phyloP scores from a whole-genome alignment of 1,140 invertebrate genomes.

The Dryas iulia region DNA sequence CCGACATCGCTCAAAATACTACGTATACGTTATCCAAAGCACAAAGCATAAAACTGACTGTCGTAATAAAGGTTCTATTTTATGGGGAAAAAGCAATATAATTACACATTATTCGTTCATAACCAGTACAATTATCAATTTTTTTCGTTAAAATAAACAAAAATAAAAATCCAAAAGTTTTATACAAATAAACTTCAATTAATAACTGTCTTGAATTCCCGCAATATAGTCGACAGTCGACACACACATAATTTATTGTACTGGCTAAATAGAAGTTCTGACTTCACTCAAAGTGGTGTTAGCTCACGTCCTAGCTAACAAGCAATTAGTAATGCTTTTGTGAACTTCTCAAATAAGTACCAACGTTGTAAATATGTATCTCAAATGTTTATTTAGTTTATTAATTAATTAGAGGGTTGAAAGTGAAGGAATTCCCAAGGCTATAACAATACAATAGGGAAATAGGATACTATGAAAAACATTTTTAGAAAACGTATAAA shows the following conservation, averaged over 20 bases:
- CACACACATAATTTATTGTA: not conserved
- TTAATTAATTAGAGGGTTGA: not conserved
- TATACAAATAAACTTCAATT: too few species aligned
- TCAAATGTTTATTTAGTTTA: not conserved
- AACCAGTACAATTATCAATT: too few species aligned
- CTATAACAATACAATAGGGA: not conserved
- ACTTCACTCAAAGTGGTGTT: not conserved
- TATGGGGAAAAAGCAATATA: too few species aligned
- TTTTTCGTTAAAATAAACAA: not conserved
- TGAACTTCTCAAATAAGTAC: not conserved
- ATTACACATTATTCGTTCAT: too few species aligned
- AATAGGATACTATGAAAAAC: too few species aligned
- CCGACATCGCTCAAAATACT: too few species aligned
- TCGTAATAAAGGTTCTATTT: too few species aligned
- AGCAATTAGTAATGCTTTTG: not conserved
- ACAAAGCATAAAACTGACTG: too few species aligned
- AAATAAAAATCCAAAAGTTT: not conserved
- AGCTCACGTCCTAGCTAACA: not conserved
- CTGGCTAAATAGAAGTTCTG: not conserved
- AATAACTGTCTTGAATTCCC: not conserved
- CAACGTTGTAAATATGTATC: not conserved
- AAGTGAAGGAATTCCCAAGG: not conserved
- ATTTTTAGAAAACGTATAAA: too few species aligned
- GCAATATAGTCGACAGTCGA: not conserved
- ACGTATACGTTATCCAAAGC: too few species aligned